phyloP scores from a whole-genome alignment of 2,888 invertebrate genomes.

The Plutella xylostella region DNA sequence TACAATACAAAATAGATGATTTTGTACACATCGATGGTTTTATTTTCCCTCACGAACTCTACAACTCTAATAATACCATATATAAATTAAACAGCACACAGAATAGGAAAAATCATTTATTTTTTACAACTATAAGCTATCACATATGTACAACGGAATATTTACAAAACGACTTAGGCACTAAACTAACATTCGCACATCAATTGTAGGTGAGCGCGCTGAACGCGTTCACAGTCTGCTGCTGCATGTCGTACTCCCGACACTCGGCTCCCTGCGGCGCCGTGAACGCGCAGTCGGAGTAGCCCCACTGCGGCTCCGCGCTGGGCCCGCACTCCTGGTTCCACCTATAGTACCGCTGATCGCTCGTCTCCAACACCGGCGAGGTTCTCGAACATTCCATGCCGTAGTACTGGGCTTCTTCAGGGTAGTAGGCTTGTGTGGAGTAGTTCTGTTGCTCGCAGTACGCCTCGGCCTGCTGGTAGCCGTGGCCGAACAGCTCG shows the following conservation, averaged over 20 bases:
- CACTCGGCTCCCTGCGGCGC: constrained; percentile 38
- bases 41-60: no score
- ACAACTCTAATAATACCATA: no score
- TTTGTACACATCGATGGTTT: constrained; percentile 56
- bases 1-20: constrained; percentile 66
- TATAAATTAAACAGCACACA: background rate
- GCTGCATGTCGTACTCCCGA: constrained; percentile 46
- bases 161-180: constrained; percentile 31
- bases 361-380: constrained; percentile 41
- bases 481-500: constrained; percentile 54
- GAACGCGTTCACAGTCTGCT: constrained; percentile 44
- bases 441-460: constrained; percentile 50
- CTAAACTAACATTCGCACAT: constrained; percentile 20
- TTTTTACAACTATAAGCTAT: no score
- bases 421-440: constrained; percentile 50
- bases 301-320: constrained; percentile 52
- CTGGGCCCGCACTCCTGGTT: constrained; percentile 44
- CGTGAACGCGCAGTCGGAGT: constrained; percentile 47
- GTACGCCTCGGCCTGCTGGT: constrained; percentile 49
- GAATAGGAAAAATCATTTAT: constrained; percentile 8
- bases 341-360: constrained; percentile 48
- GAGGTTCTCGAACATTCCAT: constrained; percentile 45
- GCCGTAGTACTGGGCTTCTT: constrained; percentile 53
- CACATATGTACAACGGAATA: constrained; percentile 23
- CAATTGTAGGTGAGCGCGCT: constrained; percentile 32